Conservation (phyloP, 2,113 vertebrate genomes). For the Rhinopomastus cyanomelas region DNA sequence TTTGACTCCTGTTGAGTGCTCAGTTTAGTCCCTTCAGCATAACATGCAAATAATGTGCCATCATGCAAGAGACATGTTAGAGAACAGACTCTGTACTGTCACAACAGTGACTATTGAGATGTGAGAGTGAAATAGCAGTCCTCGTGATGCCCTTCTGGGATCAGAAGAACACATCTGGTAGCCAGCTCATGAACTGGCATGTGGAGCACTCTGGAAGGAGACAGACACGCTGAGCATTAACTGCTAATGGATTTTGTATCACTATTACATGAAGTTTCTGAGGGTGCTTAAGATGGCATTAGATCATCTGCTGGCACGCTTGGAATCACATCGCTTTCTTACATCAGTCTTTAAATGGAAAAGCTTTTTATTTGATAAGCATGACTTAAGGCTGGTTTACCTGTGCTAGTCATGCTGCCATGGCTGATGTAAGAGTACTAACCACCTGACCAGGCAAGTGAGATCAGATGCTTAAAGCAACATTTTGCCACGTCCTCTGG, state of each 20-base stretch:
- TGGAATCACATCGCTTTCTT: slow-evolving; percentile 24
- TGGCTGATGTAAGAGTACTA: background rate
- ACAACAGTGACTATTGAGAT: background rate
- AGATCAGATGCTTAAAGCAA: background rate
- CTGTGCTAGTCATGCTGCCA: background rate
- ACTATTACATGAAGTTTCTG: background rate
- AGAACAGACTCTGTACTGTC: slow-evolving; percentile 8
- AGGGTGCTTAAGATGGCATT: slow-evolving; percentile 7
- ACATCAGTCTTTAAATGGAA: slow-evolving; percentile 39
- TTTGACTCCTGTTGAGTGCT: slow-evolving; percentile 26
- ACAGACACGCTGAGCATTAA: background rate
- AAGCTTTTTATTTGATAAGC: background rate
- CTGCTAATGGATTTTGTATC: slow-evolving; percentile 37
- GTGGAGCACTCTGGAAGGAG: background rate
- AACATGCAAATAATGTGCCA: slow-evolving; percentile 30
- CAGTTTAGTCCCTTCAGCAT: slow-evolving; percentile 20
- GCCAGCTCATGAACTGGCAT: background rate
- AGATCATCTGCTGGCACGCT: slow-evolving; percentile 37
- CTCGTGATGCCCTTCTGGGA: slow-evolving; percentile 1
- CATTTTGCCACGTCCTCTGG: background rate
- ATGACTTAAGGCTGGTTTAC: slow-evolving; percentile 19
- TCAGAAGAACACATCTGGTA: slow-evolving; percentile 46
- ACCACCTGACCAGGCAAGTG: background rate
- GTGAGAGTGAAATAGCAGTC: slow-evolving; percentile 15
- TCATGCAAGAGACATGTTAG: slow-evolving; percentile 14